A percentile compares a stretch with the other conserved stretches of the same genome.
Evolutionary conservation across 2,888 invertebrate species (phyloP).

Genomic region (Poecilus cupreus): DNA sequence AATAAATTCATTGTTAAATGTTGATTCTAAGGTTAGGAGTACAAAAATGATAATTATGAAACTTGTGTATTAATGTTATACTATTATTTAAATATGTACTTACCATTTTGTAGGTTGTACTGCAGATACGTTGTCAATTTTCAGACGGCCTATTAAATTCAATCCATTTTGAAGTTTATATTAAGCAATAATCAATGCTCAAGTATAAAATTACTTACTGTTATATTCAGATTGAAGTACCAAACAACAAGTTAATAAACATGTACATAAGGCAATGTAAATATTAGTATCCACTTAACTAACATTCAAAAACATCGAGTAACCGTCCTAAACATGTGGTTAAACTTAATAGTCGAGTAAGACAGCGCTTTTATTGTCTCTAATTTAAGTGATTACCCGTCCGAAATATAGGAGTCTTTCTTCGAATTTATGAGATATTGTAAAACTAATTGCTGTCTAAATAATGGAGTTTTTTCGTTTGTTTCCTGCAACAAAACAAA

Average conservation of each 20-base stretch:
- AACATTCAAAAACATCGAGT: constrained; percentile 6
- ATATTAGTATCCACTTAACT: constrained; percentile 25
- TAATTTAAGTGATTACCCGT: constrained; percentile 38
- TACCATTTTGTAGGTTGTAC: too few species aligned
- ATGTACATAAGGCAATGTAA: constrained; percentile 23
- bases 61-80: too few species aligned
- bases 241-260: constrained; percentile 27
- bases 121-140: neutral
- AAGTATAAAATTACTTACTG: constrained; percentile 7
- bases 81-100: too few species aligned
- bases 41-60: too few species aligned
- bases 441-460: constrained; percentile 44
- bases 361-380: constrained; percentile 35
- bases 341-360: constrained; percentile 20
- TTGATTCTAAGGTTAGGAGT: too few species aligned
- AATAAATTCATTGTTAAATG: too few species aligned
- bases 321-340: constrained; percentile 1
- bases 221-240: constrained; percentile 15
- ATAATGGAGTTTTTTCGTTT: constrained; percentile 36
- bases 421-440: constrained; percentile 43
- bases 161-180: neutral
- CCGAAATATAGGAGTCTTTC: constrained; percentile 20
- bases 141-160: neutral
- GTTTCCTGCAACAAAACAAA: constrained; percentile 48
- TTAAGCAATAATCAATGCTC: constrained; percentile 29